Percentiles rank a stretch among this genome's conserved stretches.
These are phyloP conservation scores for Spinus olivaceus DNA, from an alignment of 2,797 vertebrate genomes.

Conservation along the genomic window DNA sequence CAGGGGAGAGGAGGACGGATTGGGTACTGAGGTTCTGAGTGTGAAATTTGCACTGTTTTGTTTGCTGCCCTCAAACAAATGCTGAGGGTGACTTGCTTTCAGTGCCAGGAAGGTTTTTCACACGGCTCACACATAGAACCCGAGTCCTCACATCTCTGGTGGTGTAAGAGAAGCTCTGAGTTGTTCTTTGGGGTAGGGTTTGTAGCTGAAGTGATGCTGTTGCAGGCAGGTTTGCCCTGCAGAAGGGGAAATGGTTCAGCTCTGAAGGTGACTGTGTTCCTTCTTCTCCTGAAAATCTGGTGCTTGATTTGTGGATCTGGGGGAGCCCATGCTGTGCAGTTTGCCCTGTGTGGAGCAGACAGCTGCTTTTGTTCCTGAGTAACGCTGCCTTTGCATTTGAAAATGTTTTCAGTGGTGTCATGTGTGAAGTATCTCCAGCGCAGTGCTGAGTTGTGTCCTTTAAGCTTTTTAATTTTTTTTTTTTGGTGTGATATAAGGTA, in stretches of 20 bases:
- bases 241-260: not conserved
- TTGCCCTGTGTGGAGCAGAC: not conserved
- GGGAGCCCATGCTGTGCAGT: rapidly evolving
- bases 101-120: not conserved
- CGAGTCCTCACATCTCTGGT: not conserved
- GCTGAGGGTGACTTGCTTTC: no score
- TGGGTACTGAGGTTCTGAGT: not conserved
- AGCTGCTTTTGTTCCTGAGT: not conserved
- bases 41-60: not conserved
- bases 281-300: not conserved
- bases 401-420: not conserved
- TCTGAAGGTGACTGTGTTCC: not conserved
- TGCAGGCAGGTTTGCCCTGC: not conserved
- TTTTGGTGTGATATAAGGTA: not conserved
- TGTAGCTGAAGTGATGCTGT: no score
- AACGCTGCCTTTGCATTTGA: not conserved
- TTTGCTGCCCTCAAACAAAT: not conserved
- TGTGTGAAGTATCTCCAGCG: not conserved
- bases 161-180: not conserved
- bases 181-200: rapidly evolving
- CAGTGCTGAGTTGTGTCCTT: not conserved
- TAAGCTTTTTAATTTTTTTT: not conserved
- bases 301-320: not conserved
- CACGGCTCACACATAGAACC: rapidly evolving
- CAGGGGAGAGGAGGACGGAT: not conserved